A percentile compares a stretch with the other conserved stretches of the same genome.
Evolutionary conservation across 2,888 invertebrate species (phyloP).

Genomic region (Archips xylosteana): DNA sequence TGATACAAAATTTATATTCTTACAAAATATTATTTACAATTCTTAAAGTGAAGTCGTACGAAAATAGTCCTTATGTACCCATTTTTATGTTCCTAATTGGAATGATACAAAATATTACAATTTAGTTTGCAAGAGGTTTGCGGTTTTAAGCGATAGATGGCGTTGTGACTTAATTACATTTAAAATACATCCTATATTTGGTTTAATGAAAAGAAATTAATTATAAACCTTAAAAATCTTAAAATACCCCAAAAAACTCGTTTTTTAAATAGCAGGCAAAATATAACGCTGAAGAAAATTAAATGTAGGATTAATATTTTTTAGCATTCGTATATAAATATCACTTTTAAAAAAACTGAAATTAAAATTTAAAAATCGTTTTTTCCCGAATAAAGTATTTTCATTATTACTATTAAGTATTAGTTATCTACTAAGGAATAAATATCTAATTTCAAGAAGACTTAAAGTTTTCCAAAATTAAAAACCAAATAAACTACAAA

Average conservation of each 20-base stretch:
- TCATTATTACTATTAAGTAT: no score
- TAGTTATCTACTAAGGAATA: background rate
- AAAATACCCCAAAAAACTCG: background rate
- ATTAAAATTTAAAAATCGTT: no score
- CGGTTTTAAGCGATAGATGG: constrained; percentile 15
- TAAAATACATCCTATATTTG: constrained; percentile 6
- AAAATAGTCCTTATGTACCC: constrained; percentile 64
- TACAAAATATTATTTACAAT: constrained; percentile 71
- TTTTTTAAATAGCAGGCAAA: background rate
- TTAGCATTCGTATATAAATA: no score
- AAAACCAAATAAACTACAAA: background rate
- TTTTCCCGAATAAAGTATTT: no score
- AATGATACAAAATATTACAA: constrained; percentile 45
- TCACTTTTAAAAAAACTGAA: no score
- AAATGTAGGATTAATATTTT: no score
- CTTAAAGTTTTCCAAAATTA: background rate
- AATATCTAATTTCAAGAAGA: constrained; percentile 2
- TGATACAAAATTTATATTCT: constrained; percentile 67
- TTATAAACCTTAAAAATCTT: background rate
- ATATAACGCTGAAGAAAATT: no score
- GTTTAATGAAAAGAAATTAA: background rate
- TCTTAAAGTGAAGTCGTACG: constrained; percentile 57
- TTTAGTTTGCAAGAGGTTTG: background rate
- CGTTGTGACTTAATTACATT: constrained; percentile 2
- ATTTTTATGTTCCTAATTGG: constrained; percentile 55